Percentiles rank a stretch among this genome's conserved stretches.
Conservation (phyloP, 1,140 invertebrate genomes). For the Nixonia krombeini region DNA sequence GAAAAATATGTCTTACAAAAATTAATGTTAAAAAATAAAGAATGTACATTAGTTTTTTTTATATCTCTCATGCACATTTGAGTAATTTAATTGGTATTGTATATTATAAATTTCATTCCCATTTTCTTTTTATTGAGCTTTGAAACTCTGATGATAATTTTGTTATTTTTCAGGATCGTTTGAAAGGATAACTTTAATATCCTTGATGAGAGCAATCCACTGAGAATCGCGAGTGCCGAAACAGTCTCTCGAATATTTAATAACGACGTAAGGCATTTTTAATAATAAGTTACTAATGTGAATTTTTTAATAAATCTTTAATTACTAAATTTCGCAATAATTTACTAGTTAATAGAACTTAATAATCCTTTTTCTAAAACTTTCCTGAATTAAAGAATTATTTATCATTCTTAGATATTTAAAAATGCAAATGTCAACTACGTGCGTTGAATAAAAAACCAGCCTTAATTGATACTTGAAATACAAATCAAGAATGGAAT, state of each 20-base stretch:
- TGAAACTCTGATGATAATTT: conserved; percentile 3
- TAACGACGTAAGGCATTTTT: conserved; percentile 67
- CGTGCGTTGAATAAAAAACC: no score
- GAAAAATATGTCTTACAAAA: no score
- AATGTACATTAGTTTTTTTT: no score
- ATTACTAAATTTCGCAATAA: conserved; percentile 23
- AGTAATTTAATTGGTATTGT: no score
- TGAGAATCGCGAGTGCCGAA: conserved; percentile 38
- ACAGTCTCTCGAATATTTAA: conserved; percentile 64
- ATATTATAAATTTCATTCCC: no score
- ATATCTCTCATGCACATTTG: no score
- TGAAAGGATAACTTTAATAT: conserved; percentile 48
- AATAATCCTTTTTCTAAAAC: no score
- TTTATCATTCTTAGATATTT: no score
- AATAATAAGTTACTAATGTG: conserved; percentile 67
- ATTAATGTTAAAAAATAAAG: no score
- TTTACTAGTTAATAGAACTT: background rate
- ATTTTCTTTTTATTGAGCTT: conserved; percentile 7
- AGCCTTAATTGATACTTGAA: no score
- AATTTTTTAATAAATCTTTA: conserved; percentile 69
- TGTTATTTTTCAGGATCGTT: conserved; percentile 52
- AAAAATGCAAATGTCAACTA: no score
- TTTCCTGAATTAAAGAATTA: conserved; percentile 1
- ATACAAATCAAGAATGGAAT: no score
- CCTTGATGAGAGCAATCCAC: conserved; percentile 42